A percentile compares a stretch with the other conserved stretches of the same genome.
Evolutionary conservation across 92 coral and sea anemone species (phyloP).

Genomic region (Parazoanthus swiftii): DNA sequence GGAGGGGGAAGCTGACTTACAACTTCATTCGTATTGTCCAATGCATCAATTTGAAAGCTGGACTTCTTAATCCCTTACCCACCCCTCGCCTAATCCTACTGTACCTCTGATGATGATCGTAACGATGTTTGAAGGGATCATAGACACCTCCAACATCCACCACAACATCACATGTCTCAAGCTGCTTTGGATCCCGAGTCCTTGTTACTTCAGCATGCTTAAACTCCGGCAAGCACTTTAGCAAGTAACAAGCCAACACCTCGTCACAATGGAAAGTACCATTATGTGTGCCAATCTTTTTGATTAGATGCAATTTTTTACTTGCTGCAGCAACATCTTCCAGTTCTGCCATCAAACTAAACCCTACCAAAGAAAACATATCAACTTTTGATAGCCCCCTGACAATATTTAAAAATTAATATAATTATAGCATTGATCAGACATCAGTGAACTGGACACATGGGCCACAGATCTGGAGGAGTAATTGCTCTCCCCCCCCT

Average conservation of each 20-base stretch:
- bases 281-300: constrained; percentile 91
- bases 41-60: too few relatives aligned
- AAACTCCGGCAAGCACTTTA: constrained; percentile 80
- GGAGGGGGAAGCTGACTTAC: too few relatives aligned
- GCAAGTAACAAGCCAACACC: constrained; percentile 89
- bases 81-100: not conserved
- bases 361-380: not conserved
- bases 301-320: constrained; percentile 49
- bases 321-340: constrained; percentile 41
- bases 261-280: constrained; percentile 98
- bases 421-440: too few relatives aligned
- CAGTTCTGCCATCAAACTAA: constrained; percentile 27
- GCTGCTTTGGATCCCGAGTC: constrained; percentile 78
- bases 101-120: constrained; percentile 97
- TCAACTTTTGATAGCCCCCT: not conserved
- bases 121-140: constrained; percentile 76
- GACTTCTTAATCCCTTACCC: too few relatives aligned
- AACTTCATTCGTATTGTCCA: too few relatives aligned
- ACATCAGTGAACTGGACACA: too few relatives aligned
- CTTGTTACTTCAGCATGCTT: constrained; percentile 80
- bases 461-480: too few relatives aligned
- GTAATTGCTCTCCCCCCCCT: too few relatives aligned
- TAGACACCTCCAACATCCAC: constrained; percentile 97
- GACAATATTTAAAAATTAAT: too few relatives aligned
- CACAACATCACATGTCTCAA: constrained; percentile 84